A percentile compares a stretch with the other conserved stretches of the same genome.
Evolutionary conservation across 1,140 invertebrate genomes (phyloP).

Genomic region (Bombus balteatus): DNA sequence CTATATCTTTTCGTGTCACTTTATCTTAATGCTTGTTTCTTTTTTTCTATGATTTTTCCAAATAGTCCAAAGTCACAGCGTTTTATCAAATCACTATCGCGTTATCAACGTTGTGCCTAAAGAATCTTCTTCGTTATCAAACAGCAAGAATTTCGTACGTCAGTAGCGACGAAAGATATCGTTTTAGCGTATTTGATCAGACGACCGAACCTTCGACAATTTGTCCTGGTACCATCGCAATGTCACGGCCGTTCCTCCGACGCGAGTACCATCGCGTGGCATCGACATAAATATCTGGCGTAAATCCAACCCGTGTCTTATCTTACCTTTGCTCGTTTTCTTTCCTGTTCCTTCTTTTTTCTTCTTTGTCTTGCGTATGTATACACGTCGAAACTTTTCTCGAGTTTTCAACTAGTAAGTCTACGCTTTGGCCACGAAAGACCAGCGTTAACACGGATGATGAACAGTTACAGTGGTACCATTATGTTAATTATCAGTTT

Average conservation of each 20-base stretch:
- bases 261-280: not conserved
- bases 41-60: not conserved
- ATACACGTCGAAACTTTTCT: not conserved
- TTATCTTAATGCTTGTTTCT: not conserved
- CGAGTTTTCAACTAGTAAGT: not conserved
- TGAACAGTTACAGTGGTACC: no score
- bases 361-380: not conserved
- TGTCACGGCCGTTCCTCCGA: conserved; percentile 54
- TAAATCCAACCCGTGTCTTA: conserved; percentile 40
- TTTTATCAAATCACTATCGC: not conserved
- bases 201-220: conserved; percentile 1
- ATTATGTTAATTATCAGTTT: no score
- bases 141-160: not conserved
- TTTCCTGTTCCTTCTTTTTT: not conserved
- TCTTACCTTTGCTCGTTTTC: conserved; percentile 21
- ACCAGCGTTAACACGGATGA: no score
- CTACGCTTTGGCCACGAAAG: not conserved
- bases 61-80: not conserved
- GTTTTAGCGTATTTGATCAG: not conserved
- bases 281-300: conserved; percentile 64
- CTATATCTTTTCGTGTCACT: no score
- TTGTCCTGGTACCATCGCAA: conserved; percentile 27
- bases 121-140: not conserved
- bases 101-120: not conserved
- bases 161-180: not conserved